A percentile compares a stretch with the other conserved stretches of the same genome.
phyloP scores from a whole-genome alignment of 2,113 vertebrate species.

The Propithecus coquereli region DNA sequence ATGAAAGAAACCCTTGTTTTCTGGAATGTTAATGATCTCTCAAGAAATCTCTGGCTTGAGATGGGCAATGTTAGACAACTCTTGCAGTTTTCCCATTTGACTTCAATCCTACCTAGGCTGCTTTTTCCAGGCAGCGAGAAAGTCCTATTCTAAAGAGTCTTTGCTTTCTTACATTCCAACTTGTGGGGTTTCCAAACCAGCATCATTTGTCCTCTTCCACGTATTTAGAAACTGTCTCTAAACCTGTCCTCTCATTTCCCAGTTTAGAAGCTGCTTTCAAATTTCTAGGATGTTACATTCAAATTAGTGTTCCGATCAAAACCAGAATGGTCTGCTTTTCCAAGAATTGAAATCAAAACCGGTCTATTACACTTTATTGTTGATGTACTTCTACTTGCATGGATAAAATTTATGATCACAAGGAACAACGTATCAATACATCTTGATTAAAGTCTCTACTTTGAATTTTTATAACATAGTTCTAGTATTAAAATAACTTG shows the following conservation, averaged over 20 bases:
- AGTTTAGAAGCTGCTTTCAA: slow-evolving; percentile 25
- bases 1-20: slow-evolving; percentile 13
- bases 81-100: neutral
- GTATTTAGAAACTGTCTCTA: slow-evolving; percentile 8
- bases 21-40: neutral
- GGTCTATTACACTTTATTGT: neutral
- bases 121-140: neutral
- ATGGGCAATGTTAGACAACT: neutral
- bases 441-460: slow-evolving; percentile 31
- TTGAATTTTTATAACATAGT: slow-evolving; percentile 20
- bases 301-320: neutral
- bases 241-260: neutral
- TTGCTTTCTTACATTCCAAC: neutral
- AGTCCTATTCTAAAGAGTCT: neutral
- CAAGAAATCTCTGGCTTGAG: neutral
- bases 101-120: neutral
- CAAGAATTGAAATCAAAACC: slow-evolving; percentile 22
- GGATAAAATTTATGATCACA: neutral
- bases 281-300: slow-evolving; percentile 20
- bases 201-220: neutral
- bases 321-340: neutral
- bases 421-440: neutral
- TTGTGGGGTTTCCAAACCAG: neutral
- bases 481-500: neutral
- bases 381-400: neutral